Percentiles rank a stretch among this genome's conserved stretches.
phyloP scores from a whole-genome alignment of 2,888 invertebrate species.

The Mellilla xanthometata region DNA sequence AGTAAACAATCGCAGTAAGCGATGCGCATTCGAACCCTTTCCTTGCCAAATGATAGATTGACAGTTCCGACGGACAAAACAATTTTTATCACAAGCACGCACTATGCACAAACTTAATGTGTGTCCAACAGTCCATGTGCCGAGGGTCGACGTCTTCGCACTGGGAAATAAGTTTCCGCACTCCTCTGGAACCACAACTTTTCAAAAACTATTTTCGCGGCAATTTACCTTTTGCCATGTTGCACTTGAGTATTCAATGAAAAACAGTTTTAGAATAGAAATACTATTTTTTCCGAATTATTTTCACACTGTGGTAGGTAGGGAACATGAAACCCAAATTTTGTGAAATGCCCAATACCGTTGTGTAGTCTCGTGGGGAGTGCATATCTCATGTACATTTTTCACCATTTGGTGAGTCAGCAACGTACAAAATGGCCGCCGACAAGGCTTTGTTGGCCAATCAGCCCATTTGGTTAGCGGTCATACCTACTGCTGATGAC shows the following conservation, averaged over 20 bases:
- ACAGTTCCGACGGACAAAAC: constrained; percentile 46
- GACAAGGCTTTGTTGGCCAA: constrained; percentile 78
- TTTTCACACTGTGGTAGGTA: constrained; percentile 58
- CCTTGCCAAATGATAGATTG: constrained; percentile 55
- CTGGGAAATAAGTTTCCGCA: constrained; percentile 54
- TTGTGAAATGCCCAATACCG: constrained; percentile 83
- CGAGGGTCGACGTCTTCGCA: constrained; percentile 43
- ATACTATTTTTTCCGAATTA: constrained; percentile 48
- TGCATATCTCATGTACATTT: constrained; percentile 82
- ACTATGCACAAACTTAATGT: constrained; percentile 37
- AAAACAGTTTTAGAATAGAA: constrained; percentile 32
- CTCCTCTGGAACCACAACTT: constrained; percentile 50
- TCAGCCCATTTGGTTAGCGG: constrained; percentile 55
- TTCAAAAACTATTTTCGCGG: constrained; percentile 56
- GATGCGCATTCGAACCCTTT: constrained; percentile 52
- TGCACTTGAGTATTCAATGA: constrained; percentile 25
- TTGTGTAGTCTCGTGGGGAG: constrained; percentile 84
- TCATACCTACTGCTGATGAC: constrained; percentile 70
- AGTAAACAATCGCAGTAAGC: constrained; percentile 61
- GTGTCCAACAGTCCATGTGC: constrained; percentile 46
- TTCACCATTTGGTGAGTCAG: constrained; percentile 85
- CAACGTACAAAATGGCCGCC: constrained; percentile 86
- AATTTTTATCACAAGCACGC: constrained; percentile 33
- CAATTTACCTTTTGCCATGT: constrained; percentile 29
- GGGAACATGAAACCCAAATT: constrained; percentile 80